Base-by-base conservation (phyloP, 1,140 invertebrate species). In the Drosophila nigrodunni region DNA sequence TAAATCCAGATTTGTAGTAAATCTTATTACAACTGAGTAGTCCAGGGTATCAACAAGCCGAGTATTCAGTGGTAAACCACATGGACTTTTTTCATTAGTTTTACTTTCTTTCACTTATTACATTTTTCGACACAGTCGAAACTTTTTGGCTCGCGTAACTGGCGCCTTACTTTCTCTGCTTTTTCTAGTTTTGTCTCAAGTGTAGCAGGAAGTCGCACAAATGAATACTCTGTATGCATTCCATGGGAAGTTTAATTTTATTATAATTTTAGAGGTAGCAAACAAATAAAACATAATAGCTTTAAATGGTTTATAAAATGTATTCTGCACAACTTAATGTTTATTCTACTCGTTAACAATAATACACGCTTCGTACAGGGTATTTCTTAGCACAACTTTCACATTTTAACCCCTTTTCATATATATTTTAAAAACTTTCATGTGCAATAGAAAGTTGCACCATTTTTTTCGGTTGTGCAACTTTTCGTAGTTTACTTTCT, bases 351-450 rank as follows among this genome's bases (percentile, higher is more conserved):
- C 18, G 18, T 21, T 21, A 21, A 21, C 15, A 21, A 21, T 1
- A 21, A 21, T 21, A 21, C 18, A 21, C 18, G 1, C 2, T 21
- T 21, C 18, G 0, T 13, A 43, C n/a, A 54, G 30, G 34, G 13
- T 37, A 37, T 54, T n/a, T 37, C 3, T 8, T 15, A 54, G 30
- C 7, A 15, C 2, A n/a, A n/a, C 25, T 15, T 7, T 7, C 15
- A 2, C 50, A 7, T 7, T 54, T 25, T 52, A 10, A 35, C 50
- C 35, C 60, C 46, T 71, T 75, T 70, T 67, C 54, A 30, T 67
- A 59, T 66, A 80, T 71, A 72, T 76, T 66, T 66, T 25, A 61
- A 62, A 70, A 80, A 80, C 65, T 80, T 80, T 76, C 68, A 37
- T 74, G 39, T 66, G 60, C 65, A 80, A 80, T 76, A 46, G 75